Evolutionary conservation across 2,888 invertebrate genomes (phyloP).

Genomic region (Brachyptera putata): DNA sequence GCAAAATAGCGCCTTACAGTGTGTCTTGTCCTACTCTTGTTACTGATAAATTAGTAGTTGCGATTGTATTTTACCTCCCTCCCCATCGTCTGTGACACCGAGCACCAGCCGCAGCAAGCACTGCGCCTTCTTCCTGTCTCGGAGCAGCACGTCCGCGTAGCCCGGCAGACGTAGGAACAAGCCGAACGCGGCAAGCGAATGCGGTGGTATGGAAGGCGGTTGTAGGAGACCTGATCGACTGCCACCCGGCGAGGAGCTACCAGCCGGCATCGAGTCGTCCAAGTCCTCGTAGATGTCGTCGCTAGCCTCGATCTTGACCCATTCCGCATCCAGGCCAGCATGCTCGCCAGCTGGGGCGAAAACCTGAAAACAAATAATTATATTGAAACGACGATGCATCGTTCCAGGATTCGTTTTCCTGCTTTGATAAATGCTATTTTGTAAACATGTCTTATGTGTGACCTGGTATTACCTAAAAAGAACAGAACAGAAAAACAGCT

Average conservation of each 20-base stretch:
- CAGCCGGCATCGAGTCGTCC: constrained; percentile 41
- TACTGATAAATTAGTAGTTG: too few relatives aligned
- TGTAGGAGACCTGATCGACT: constrained; percentile 39
- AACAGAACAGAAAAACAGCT: too few relatives aligned
- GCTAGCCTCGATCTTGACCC: constrained; percentile 58
- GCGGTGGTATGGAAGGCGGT: constrained; percentile 64
- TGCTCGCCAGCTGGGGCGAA: too few relatives aligned
- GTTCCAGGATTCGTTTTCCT: too few relatives aligned
- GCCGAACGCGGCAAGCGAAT: constrained; percentile 87
- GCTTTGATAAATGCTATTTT: too few relatives aligned
- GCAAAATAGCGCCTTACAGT: too few relatives aligned
- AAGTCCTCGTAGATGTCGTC: constrained; percentile 55
- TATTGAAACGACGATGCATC: too few relatives aligned
- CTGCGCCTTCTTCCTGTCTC: constrained; percentile 78
- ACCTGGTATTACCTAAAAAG: too few relatives aligned
- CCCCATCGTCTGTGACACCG: constrained; percentile 88
- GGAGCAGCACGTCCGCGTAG: constrained; percentile 83
- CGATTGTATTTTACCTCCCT: constrained; percentile 80
- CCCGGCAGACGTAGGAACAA: constrained; percentile 83
- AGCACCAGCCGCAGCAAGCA: constrained; percentile 80
- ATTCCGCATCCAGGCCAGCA: constrained; percentile 44
- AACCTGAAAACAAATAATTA: too few relatives aligned
- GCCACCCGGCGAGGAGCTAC: constrained; percentile 24
- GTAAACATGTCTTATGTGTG: too few relatives aligned
- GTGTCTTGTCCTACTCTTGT: too few relatives aligned